Conservation (phyloP, 2,888 invertebrate genomes). For the Microplitis manilae region DNA sequence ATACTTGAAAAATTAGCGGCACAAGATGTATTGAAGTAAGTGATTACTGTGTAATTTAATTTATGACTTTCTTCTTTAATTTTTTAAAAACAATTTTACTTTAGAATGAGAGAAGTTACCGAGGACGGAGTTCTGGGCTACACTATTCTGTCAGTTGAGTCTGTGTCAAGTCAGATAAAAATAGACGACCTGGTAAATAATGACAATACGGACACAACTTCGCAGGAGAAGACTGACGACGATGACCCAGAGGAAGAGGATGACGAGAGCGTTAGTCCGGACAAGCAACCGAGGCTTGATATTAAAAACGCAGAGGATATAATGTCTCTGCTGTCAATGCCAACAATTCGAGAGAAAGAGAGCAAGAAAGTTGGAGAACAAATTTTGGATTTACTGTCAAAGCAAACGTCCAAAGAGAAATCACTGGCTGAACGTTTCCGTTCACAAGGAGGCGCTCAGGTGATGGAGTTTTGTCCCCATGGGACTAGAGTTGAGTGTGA, state of each 20-base stretch:
- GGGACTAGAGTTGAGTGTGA: conserved; percentile 93
- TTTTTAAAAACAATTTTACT: too few relatives aligned
- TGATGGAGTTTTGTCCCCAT: conserved; percentile 97
- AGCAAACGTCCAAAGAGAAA: conserved; percentile 96
- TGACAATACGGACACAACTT: conserved; percentile 12
- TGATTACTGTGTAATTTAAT: neutral
- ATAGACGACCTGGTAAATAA: conserved; percentile 49
- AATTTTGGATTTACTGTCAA: conserved; percentile 92
- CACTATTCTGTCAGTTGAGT: conserved; percentile 63
- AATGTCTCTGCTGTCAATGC: conserved; percentile 89
- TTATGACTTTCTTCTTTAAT: neutral
- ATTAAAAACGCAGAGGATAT: conserved; percentile 69
- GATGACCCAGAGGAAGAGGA: conserved; percentile 60
- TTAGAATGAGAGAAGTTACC: conserved; percentile 68
- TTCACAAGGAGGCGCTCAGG: conserved; percentile 93
- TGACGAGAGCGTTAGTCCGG: conserved; percentile 56
- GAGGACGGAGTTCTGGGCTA: conserved; percentile 68
- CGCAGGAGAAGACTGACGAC: conserved; percentile 58
- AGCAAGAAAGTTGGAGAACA: conserved; percentile 96
- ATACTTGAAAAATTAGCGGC: conserved; percentile 84
- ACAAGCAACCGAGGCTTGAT: conserved; percentile 65
- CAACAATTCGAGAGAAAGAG: conserved; percentile 95
- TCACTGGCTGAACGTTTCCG: conserved; percentile 96
- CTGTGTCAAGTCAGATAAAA: conserved; percentile 56
- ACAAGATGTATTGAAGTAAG: conserved; percentile 80